Evolutionary conservation across 2,113 vertebrate species (phyloP).

Genomic region (Campylorhamphus procurvoides): DNA sequence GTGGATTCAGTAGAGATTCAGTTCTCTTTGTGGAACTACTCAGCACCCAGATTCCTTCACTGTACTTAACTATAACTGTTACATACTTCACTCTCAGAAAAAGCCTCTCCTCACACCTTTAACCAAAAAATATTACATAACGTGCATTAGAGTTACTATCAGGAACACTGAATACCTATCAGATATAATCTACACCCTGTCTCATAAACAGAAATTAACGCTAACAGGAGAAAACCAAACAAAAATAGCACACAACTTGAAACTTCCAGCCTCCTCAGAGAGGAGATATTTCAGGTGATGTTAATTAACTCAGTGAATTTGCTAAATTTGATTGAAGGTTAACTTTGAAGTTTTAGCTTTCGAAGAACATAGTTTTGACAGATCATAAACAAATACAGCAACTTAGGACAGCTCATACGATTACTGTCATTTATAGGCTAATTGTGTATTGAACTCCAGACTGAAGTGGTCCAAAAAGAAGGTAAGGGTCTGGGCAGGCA

Average conservation of each 20-base stretch:
- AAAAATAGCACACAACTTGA: not conserved
- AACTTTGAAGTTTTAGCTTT: not conserved
- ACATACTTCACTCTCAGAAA: not conserved
- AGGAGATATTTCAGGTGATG: not conserved
- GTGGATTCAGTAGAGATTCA: not conserved
- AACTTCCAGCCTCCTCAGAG: not conserved
- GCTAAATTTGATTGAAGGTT: not conserved
- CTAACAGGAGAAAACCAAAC: not conserved
- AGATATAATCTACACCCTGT: not conserved
- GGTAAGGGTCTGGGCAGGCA: accelerated
- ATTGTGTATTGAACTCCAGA: not conserved
- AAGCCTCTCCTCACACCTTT: not conserved
- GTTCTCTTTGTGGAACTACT: not conserved
- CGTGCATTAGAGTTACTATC: not conserved
- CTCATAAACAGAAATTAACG: not conserved
- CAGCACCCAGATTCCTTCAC: not conserved
- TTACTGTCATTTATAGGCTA: not conserved
- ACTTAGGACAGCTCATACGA: not conserved
- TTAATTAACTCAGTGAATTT: not conserved
- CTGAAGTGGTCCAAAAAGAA: not conserved
- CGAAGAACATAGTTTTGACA: not conserved
- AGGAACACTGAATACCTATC: not conserved
- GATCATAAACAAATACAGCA: not conserved
- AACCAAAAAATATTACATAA: not conserved
- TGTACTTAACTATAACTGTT: not conserved